Evolutionary conservation across 1,140 invertebrate genomes (phyloP), one percentile per base, ranked within the genome.

Genomic region (Pseudachorutes palmiensis): DNA sequence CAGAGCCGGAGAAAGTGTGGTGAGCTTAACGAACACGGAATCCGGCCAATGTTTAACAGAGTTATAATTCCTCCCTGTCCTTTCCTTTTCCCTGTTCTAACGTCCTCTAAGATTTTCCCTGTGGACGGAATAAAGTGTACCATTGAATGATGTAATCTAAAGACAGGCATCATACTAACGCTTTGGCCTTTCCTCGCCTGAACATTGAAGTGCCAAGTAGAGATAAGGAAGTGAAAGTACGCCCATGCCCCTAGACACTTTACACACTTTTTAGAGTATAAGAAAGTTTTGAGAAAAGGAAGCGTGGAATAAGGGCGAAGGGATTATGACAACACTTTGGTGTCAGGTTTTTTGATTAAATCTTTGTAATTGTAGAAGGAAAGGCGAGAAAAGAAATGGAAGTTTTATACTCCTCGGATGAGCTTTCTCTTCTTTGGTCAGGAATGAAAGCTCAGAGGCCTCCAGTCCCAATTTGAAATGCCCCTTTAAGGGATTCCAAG

Each of bases 261-360:
- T 45, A 45, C 36, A 45, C 36, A 12, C 19, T 45, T 45, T 45
- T 45, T 45, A n/a, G 32, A 48, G 61, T 48, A 5, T 22, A 12
- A 29, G 45, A 41, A 36, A 28, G 45, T 51, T 19, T 30, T 12
- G 51, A 64, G 45, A 64, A 64, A 64, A 48, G 49, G 29, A 64
- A 22, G 24, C 9, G 24, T 14, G 24, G 51, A 19, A 55, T 9
- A 55, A 55, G 51, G 36, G 36, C 9, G 51, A 55, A 55, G 24
- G 51, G 14, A 55, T 55, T 55, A 55, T 55, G 26, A 60, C 30
- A 60, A 31, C 58, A 60, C 30, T 30, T 5, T 31, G 30, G 58
- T 60, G 29, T 60, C 30, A 29, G 9, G 12, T 28, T 29, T 60
- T 60, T 30, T 60, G 58, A 31, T 30, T 26, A 60, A 28, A 60